A percentile compares a stretch with the other conserved stretches of the same genome.
Evolutionary conservation across 2,888 invertebrate species (phyloP).

Genomic region (Diplolepis rosae): DNA sequence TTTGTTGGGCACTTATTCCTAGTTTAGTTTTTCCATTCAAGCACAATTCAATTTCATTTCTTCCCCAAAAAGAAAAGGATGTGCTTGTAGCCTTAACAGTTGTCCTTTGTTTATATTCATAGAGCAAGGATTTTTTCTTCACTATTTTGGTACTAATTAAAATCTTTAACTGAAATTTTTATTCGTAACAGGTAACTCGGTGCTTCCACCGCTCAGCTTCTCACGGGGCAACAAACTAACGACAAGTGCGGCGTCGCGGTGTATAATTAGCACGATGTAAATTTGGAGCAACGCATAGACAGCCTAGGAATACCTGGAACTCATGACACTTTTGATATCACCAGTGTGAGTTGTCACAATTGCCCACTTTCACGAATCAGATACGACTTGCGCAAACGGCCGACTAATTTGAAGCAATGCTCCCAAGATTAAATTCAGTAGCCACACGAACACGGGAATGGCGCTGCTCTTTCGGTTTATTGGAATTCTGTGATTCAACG

Average conservation of each 20-base stretch:
- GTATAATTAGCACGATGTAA: slow-evolving; percentile 65
- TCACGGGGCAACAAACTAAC: slow-evolving; percentile 36
- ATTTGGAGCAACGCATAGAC: slow-evolving; percentile 60
- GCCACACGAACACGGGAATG: slow-evolving; percentile 32
- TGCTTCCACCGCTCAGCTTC: slow-evolving; percentile 27
- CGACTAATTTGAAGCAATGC: background rate
- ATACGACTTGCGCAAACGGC: slow-evolving; percentile 19
- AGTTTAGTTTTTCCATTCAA: background rate
- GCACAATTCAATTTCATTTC: slow-evolving; percentile 15
- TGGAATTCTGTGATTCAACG: slow-evolving; percentile 39
- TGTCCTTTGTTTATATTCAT: background rate
- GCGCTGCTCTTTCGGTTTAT: slow-evolving; percentile 34
- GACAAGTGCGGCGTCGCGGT: slow-evolving; percentile 35
- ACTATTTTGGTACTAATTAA: background rate
- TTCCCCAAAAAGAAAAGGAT: background rate
- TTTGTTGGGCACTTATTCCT: background rate
- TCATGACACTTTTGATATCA: slow-evolving; percentile 30
- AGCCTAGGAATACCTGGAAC: slow-evolving; percentile 57
- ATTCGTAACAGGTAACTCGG: slow-evolving; percentile 29
- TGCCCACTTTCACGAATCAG: slow-evolving; percentile 26
- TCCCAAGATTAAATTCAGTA: slow-evolving; percentile 19
- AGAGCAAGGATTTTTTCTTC: background rate
- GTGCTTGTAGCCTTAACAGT: background rate
- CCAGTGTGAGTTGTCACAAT: slow-evolving; percentile 10
- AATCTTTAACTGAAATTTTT: background rate